These are phyloP conservation scores for Limnodromus scolopaceus DNA, from an alignment of 2,797 vertebrate genomes.

Conservation along the genomic window DNA sequence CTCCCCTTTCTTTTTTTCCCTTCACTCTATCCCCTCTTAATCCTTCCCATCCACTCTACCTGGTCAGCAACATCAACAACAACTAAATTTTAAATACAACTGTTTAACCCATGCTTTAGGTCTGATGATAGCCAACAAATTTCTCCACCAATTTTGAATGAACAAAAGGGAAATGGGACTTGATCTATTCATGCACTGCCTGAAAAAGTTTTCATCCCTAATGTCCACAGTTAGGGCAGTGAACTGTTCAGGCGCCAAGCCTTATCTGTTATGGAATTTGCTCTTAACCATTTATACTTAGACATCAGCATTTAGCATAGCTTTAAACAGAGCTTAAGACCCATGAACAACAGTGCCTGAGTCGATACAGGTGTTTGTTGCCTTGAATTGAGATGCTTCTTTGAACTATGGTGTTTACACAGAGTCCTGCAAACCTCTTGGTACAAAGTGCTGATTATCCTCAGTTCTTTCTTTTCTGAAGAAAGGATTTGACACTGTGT, in stretches of 20 bases:
- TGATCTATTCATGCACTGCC: neutral
- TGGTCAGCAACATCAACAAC: neutral
- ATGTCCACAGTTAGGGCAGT: neutral
- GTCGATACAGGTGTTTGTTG: neutral
- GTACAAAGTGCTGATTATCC: neutral
- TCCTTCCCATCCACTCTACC: neutral
- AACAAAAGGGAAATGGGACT: neutral
- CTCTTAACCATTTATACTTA: neutral
- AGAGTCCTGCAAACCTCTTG: neutral
- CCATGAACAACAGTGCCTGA: neutral
- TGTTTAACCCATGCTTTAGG: neutral
- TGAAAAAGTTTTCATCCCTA: neutral
- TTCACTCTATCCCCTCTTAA: neutral
- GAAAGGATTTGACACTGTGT: neutral
- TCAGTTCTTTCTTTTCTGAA: neutral
- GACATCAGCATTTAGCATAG: neutral
- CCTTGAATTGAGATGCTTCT: neutral
- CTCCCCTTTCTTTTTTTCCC: neutral
- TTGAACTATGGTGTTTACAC: neutral
- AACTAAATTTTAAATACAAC: neutral
- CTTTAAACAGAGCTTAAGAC: neutral
- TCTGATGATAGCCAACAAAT: neutral
- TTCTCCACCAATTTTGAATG: neutral
- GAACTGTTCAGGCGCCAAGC: neutral
- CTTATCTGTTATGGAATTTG: neutral